These are phyloP conservation scores for Perca flavescens DNA, from an alignment of 2,113 vertebrate species.

Conservation along the genomic window DNA sequence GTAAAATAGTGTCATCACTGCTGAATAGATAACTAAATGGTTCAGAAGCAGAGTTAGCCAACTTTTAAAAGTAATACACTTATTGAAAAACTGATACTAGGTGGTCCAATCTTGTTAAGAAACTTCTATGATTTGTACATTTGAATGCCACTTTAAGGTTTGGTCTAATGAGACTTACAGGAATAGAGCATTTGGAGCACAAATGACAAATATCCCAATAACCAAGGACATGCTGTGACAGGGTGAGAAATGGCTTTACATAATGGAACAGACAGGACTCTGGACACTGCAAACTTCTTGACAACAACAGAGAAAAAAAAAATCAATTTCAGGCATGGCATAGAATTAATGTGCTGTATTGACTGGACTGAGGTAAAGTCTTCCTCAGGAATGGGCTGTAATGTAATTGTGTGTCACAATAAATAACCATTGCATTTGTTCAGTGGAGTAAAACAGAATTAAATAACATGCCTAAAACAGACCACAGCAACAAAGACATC, in stretches of 20 bases:
- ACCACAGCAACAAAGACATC: not conserved
- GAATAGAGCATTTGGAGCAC: slow-evolving; percentile 31
- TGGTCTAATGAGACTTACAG: not conserved
- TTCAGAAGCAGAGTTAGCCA: not conserved
- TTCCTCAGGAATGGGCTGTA: not conserved
- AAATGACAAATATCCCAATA: slow-evolving; percentile 52
- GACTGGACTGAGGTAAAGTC: slow-evolving; percentile 43
- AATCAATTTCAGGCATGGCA: slow-evolving; percentile 66
- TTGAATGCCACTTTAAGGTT: slow-evolving; percentile 13
- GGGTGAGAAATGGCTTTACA: slow-evolving; percentile 68
- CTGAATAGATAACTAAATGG: not conserved
- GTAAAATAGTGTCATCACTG: not conserved
- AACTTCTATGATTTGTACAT: slow-evolving; percentile 1
- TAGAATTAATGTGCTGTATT: slow-evolving; percentile 65
- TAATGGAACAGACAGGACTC: slow-evolving; percentile 61
- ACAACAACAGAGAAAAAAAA: slow-evolving; percentile 48
- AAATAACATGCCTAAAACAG: not conserved
- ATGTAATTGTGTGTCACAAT: not conserved
- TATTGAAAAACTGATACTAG: not conserved
- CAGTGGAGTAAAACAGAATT: not conserved
- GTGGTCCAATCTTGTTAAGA: slow-evolving; percentile 4
- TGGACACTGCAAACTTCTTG: slow-evolving; percentile 54
- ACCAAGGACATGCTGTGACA: slow-evolving; percentile 54
- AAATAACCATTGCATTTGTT: not conserved
- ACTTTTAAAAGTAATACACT: not conserved